Conservation (phyloP, 2,113 vertebrate genomes). For the Paramisgurnus dabryanus region DNA sequence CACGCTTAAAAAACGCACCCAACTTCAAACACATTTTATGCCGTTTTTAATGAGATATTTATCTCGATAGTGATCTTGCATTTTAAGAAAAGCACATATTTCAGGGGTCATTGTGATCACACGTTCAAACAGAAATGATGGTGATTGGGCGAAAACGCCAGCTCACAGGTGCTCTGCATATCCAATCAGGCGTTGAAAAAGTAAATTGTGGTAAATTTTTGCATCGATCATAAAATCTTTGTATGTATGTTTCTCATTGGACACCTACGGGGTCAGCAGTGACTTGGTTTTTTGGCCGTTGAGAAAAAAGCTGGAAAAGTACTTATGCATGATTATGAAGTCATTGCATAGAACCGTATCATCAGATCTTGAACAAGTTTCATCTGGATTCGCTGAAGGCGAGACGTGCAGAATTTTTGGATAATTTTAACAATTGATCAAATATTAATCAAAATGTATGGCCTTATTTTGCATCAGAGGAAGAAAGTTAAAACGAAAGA, state of each 20-base stretch:
- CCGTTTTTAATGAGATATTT: conserved; percentile 47
- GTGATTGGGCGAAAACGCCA: conserved; percentile 38
- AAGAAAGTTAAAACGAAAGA: not conserved
- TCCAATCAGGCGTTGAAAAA: conserved; percentile 19
- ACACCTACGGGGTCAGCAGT: not conserved
- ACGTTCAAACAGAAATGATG: conserved; percentile 24
- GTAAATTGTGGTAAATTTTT: conserved; percentile 8
- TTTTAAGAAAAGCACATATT: conserved; percentile 47
- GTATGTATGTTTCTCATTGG: conserved; percentile 4
- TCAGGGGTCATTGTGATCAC: conserved; percentile 24
- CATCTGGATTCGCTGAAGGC: conserved; percentile 12
- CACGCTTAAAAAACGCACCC: conserved; percentile 23
- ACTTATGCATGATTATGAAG: conserved; percentile 37
- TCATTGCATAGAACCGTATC: conserved; percentile 19
- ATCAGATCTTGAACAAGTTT: conserved; percentile 27
- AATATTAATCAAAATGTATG: conserved; percentile 27
- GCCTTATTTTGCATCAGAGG: not conserved
- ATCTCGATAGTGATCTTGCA: conserved; percentile 46
- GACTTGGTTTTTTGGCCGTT: conserved; percentile 1
- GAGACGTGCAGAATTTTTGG: not conserved
- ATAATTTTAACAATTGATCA: conserved; percentile 36
- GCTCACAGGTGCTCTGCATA: conserved; percentile 42
- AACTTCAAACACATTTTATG: conserved; percentile 51
- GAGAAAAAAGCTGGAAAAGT: conserved; percentile 21
- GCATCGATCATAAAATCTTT: conserved; percentile 29